Evolutionary conservation across 2,797 vertebrate species (phyloP).

Genomic region (Argyrosomus regius): DNA sequence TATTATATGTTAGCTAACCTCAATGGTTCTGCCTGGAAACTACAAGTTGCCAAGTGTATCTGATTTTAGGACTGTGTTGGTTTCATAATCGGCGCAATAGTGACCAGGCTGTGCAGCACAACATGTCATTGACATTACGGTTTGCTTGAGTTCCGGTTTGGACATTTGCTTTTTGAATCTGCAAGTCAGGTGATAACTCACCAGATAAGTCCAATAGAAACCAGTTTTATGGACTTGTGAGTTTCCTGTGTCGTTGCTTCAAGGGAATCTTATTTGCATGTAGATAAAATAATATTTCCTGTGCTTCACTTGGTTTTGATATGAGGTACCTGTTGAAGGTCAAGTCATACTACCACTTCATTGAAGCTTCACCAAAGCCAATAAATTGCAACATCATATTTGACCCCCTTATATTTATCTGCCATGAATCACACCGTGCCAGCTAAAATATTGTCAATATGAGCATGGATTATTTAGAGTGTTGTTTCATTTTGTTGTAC

Average conservation of each 20-base stretch:
- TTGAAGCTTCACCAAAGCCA: neutral
- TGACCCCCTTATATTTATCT: neutral
- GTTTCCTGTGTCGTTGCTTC: neutral
- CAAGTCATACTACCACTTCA: neutral
- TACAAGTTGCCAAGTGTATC: conserved; percentile 16
- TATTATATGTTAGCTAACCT: neutral
- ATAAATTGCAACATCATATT: neutral
- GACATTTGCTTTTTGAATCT: conserved; percentile 12
- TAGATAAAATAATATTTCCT: neutral
- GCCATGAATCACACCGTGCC: neutral
- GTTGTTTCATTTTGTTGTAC: conserved; percentile 59
- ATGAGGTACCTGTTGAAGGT: neutral
- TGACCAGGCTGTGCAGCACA: conserved; percentile 27
- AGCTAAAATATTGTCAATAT: conserved; percentile 1
- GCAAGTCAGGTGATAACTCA: neutral
- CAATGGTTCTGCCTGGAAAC: conserved; percentile 8
- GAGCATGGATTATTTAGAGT: conserved; percentile 30
- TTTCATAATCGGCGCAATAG: conserved; percentile 43
- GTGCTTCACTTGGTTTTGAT: neutral
- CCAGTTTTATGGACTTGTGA: neutral
- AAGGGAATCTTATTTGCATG: neutral
- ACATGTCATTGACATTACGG: conserved; percentile 30
- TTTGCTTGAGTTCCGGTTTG: neutral
- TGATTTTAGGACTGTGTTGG: conserved; percentile 35
- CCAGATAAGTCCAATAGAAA: neutral